Base-by-base conservation (phyloP, 1,140 invertebrate species). In the Lordiphosa stackelbergi region DNA sequence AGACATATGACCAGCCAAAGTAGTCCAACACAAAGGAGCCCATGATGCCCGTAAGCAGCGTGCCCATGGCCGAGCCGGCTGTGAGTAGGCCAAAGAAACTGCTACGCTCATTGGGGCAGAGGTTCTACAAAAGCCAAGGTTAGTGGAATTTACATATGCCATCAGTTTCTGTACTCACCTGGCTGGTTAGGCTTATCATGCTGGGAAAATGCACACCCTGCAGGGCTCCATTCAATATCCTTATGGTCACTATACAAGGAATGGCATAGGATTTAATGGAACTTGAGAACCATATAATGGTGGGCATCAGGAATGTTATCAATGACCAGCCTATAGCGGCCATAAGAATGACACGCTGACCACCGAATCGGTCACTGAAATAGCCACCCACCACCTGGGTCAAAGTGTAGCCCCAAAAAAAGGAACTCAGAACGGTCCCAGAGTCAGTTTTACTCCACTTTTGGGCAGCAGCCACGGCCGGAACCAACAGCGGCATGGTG, bases 351-450 rank as follows among this genome's bases (percentile, higher is more conserved):
- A 94, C 90, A 54, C 90, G 89, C 74, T 93, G 92, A 0, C 93
- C 93, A 19, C 93, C 93, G 55, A 92, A 89, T 37, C 88, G 88
- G 79, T 94, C 93, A 61, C 92, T 93, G 8, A 93, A 85, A 70
- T 93, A 92, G 9, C 93, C 93, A 42, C 92, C 93, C 43, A 92
- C 52, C 37, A 94, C 90, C 86, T 94, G 93, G 0, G 93, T 94
- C 42, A 93, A 77, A 0, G 91, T 93, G 66, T 94, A 94, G 46
- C 93, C 93, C 92, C 93, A 94, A 73, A 94, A 94, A 74, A 94
- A 94, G 24, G 92, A 92, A 4, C 93, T 93, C 7, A 94, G 73
- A 41, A 94, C 91, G 2, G 91, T 91, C 3, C 93, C 93, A 11
- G 92, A 92, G 66, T 93, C 90, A 24, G 92, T 91, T 88, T 93